Conservation (phyloP, 2,888 invertebrate species). For the Drosophila bunnanda region DNA sequence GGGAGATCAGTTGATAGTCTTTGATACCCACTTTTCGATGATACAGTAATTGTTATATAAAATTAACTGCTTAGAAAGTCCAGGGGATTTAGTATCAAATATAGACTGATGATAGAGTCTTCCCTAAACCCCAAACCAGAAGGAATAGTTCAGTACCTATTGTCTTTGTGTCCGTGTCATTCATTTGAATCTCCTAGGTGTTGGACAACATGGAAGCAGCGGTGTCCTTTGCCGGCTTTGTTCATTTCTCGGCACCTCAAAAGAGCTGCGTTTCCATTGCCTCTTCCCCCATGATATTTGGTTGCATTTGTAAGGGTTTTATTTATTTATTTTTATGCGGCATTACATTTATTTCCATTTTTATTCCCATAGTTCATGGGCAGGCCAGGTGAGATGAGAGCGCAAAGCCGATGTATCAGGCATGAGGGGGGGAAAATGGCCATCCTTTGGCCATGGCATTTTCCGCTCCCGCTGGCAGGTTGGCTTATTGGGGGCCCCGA, state of each 20-base stretch:
- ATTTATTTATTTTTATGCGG: conserved; percentile 73
- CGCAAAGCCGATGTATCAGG: conserved; percentile 45
- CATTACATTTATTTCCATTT: conserved; percentile 75
- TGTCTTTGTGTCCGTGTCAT: background rate
- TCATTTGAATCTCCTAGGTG: background rate
- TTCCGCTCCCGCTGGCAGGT: conserved; percentile 44
- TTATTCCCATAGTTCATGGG: conserved; percentile 56
- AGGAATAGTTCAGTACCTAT: background rate
- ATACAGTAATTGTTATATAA: too few species aligned
- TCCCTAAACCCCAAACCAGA: too few species aligned
- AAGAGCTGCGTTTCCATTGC: background rate
- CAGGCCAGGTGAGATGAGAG: conserved; percentile 56
- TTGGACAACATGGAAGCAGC: background rate
- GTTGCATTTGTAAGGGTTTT: conserved; percentile 52
- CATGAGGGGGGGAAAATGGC: too few species aligned
- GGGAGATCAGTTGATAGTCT: too few species aligned
- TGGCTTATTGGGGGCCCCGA: conserved; percentile 60
- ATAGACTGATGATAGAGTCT: background rate
- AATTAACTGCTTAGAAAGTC: too few species aligned
- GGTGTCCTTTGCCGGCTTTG: background rate
- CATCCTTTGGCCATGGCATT: conserved; percentile 18
- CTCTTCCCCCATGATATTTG: conserved; percentile 33
- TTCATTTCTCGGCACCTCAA: conserved; percentile 2
- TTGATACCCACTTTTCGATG: too few species aligned
- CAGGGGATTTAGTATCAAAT: background rate